Conservation (phyloP, 1,140 invertebrate species). For the Metaphire vulgaris region DNA sequence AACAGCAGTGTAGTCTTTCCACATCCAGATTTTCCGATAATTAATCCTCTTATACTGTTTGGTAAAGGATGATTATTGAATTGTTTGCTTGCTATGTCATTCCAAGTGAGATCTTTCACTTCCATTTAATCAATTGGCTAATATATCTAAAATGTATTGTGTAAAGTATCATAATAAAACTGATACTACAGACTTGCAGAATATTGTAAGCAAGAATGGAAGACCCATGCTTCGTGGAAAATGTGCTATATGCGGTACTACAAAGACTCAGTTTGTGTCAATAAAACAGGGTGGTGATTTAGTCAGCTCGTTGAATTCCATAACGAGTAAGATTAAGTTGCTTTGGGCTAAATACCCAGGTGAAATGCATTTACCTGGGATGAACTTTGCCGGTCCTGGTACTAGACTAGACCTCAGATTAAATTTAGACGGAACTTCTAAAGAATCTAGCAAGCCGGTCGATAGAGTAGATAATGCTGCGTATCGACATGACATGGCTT, state of each 20-base stretch:
- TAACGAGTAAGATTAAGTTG: constrained; percentile 3
- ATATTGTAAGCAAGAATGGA: constrained; percentile 15
- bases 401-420: constrained; percentile 15
- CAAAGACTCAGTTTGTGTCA: constrained; percentile 10
- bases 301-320: neutral
- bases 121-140: constrained; percentile 19
- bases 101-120: constrained; percentile 31
- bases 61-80: constrained; percentile 7
- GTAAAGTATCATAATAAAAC: constrained; percentile 1
- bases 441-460: neutral
- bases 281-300: neutral
- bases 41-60: constrained; percentile 7
- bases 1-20: constrained; percentile 16
- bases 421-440: constrained; percentile 12
- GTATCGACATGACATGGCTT: constrained; percentile 6
- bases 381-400: constrained; percentile 16
- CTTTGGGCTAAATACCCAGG: constrained; percentile 22
- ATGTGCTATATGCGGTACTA: constrained; percentile 12
- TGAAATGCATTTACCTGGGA: constrained; percentile 28
- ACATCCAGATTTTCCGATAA: constrained; percentile 11
- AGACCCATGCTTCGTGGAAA: constrained; percentile 6
- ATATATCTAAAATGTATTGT: constrained; percentile 1
- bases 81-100: constrained; percentile 15
- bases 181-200: constrained; percentile 18
- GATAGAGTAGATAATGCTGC: constrained; percentile 11